Evolutionary conservation across 2,888 invertebrate species (phyloP).

Genomic region (Athripsodes cinereus): DNA sequence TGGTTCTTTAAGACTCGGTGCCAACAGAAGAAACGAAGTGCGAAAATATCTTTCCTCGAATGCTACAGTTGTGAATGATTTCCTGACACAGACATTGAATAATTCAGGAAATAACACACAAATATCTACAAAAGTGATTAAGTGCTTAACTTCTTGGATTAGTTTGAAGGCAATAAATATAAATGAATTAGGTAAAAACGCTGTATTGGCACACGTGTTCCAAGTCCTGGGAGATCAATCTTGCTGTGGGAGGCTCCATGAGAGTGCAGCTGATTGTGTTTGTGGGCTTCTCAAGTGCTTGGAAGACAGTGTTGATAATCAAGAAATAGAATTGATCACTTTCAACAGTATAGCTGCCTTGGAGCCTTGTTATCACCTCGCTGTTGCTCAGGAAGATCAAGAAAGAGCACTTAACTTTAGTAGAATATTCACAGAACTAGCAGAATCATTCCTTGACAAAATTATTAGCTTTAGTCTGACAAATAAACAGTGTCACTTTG

Average conservation of each 20-base stretch:
- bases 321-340: constrained; percentile 69
- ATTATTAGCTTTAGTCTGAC: constrained; percentile 62
- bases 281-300: constrained; percentile 80
- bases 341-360: constrained; percentile 76
- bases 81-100: constrained; percentile 70
- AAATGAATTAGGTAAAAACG: constrained; percentile 64
- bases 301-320: constrained; percentile 68
- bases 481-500: constrained; percentile 63
- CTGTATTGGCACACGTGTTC: constrained; percentile 67
- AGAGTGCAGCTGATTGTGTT: constrained; percentile 85
- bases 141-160: constrained; percentile 91
- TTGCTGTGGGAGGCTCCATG: constrained; percentile 65
- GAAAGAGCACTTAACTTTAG: constrained; percentile 93
- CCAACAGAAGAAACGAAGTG: constrained; percentile 83
- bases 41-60: constrained; percentile 71
- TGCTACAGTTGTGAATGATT: constrained; percentile 70
- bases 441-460: constrained; percentile 82
- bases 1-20: constrained; percentile 74
- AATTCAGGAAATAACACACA: constrained; percentile 59
- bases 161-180: constrained; percentile 76
- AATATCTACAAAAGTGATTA: constrained; percentile 66
- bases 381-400: constrained; percentile 88
- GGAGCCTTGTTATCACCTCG: constrained; percentile 81
- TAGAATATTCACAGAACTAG: constrained; percentile 90
- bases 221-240: constrained; percentile 59